phyloP scores from a whole-genome alignment of 2,888 invertebrate genomes.

The Xiphydria camelus region DNA sequence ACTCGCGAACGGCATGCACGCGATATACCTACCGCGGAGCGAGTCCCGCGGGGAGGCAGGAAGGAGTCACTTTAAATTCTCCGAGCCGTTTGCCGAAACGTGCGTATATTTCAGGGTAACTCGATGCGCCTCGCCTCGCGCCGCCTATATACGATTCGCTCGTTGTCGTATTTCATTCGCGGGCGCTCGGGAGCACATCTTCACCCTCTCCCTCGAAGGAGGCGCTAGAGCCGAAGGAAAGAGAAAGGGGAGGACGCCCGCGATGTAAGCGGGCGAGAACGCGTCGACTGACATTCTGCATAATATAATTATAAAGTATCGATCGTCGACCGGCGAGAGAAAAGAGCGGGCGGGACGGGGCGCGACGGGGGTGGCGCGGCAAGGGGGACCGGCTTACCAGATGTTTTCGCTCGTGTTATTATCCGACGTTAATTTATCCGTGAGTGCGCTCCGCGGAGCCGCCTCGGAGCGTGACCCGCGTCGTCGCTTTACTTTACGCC shows the following conservation, averaged over 20 bases:
- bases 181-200: background rate
- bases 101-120: no score
- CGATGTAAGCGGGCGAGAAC: slow-evolving; percentile 14
- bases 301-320: slow-evolving; percentile 43
- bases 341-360: slow-evolving; percentile 7
- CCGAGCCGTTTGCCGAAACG: no score
- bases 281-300: slow-evolving; percentile 28
- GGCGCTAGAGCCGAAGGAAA: slow-evolving; percentile 1
- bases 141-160: no score
- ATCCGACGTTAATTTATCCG: slow-evolving; percentile 13
- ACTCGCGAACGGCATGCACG: no score
- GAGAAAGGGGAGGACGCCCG: slow-evolving; percentile 13
- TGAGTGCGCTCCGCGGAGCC: slow-evolving; percentile 20
- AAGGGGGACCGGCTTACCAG: slow-evolving; percentile 16
- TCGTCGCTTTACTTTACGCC: background rate
- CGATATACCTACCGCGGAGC: no score
- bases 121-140: no score
- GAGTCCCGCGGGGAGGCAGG: no score
- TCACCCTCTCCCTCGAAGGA: no score
- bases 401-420: slow-evolving; percentile 32
- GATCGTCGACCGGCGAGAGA: slow-evolving; percentile 26
- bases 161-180: background rate
- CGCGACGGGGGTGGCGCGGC: background rate
- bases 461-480: slow-evolving; percentile 17
- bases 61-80: no score